Base-by-base conservation (phyloP, 2,797 vertebrate species). In the Australoheros facetus region DNA sequence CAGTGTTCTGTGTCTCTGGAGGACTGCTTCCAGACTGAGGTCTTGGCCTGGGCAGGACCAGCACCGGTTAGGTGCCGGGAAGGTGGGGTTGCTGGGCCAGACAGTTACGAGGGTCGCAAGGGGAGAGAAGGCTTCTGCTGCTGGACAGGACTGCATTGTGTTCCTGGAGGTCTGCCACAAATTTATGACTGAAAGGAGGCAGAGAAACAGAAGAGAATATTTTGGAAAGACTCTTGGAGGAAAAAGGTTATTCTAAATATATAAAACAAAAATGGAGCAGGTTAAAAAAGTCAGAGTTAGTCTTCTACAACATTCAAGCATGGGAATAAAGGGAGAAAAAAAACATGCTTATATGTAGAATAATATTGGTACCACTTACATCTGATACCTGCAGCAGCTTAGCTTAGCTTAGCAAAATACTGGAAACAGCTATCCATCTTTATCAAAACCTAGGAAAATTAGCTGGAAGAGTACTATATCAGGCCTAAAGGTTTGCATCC, bases 31-130 rank as follows among this genome's bases (percentile, higher is more conserved):
- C 74, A 57, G 81, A 56, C 64, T 21, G 23, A 66, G 71, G 73
- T 51, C 34, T 5, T 28, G 76, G 39, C 39, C 79, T 21, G 66
- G 71, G 59, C 64, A 26, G 73, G 79, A 57, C 48, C 58, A 2
- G 80, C 4, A 1, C 21, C 21, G 93, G 88, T 91, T 96, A 97
- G 87, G 95, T 94, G 79, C 93, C 91, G 64, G 96, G 95, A 85
- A 95, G 93, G 69, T 95, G 95, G 90, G 95, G 92, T 59, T 94
- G 96, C 86, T 95, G 96, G 91, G 96, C 91, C 93, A 97, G 95
- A 95, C 96, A 96, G 94, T 92, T 97, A 94, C 96, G 95, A 84
- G 97, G 97, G 91, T 96, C 95, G 89, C 96, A 96, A 83, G 96
- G 96, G 79, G 96, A 95, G 82, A 91, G 88, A 75, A 80, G 88